Conservation (phyloP, 2,797 vertebrate genomes). For the Silurus lanzhouensis region DNA sequence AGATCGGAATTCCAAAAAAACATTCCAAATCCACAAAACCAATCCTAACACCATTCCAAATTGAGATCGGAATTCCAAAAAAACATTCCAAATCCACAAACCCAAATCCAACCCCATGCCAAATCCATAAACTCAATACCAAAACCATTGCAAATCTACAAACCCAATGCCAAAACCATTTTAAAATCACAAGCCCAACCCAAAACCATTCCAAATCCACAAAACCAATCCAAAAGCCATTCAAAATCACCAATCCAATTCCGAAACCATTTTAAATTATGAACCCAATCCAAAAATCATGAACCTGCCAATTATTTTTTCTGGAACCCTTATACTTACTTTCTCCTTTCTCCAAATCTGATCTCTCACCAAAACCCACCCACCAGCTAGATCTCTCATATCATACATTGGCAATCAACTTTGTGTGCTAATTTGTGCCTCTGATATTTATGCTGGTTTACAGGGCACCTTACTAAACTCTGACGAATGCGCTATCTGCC, state of each 20-base stretch:
- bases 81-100: too few relatives aligned
- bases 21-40: too few relatives aligned
- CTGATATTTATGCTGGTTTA: background rate
- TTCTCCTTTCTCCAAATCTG: background rate
- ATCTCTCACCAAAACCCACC: background rate
- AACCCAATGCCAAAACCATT: too few relatives aligned
- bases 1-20: too few relatives aligned
- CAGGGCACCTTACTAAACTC: background rate
- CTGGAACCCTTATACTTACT: background rate
- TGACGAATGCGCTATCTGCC: background rate
- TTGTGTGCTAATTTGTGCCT: background rate
- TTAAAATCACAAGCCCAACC: too few relatives aligned
- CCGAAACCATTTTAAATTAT: background rate
- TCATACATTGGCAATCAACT: background rate
- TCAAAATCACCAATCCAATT: too few relatives aligned
- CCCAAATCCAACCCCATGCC: too few relatives aligned
- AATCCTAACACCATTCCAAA: background rate
- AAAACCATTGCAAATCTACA: too few relatives aligned
- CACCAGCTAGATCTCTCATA: background rate
- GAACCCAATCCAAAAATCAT: background rate
- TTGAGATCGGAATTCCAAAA: too few relatives aligned
- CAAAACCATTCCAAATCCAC: too few relatives aligned
- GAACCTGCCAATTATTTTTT: background rate
- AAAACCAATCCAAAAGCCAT: too few relatives aligned
- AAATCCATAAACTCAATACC: too few relatives aligned